Percentiles rank a stretch among this genome's conserved stretches.
Conservation (phyloP, 2,888 invertebrate genomes). For the Eupelmus urozonus region DNA sequence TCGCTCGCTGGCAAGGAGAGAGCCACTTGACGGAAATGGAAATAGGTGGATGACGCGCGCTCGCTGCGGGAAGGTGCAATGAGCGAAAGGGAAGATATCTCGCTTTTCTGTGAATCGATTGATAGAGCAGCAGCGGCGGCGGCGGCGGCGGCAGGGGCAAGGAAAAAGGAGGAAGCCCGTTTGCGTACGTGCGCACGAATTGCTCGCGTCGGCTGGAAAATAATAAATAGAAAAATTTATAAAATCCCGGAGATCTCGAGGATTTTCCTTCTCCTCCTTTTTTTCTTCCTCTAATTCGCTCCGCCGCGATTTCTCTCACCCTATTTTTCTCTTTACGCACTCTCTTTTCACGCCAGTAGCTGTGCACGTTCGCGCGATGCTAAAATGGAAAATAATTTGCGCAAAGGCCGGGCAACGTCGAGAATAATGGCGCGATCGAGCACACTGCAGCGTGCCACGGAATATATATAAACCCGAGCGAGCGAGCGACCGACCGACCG, state of each 20-base stretch:
- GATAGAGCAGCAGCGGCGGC: too few relatives aligned
- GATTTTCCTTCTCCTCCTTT: slow-evolving; percentile 9
- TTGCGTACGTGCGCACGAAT: neutral
- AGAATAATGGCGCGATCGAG: slow-evolving; percentile 21
- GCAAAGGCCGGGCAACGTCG: slow-evolving; percentile 27
- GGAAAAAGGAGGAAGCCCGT: neutral
- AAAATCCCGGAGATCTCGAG: neutral
- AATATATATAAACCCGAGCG: neutral
- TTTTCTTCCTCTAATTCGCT: neutral
- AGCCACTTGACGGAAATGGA: slow-evolving; percentile 21
- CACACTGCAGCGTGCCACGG: neutral
- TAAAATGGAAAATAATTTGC: slow-evolving; percentile 50
- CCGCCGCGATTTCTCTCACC: neutral
- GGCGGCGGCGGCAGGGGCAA: neutral
- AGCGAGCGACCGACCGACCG: neutral
- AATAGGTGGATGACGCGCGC: slow-evolving; percentile 38
- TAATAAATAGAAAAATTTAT: slow-evolving; percentile 36
- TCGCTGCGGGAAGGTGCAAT: slow-evolving; percentile 20
- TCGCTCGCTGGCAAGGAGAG: too few relatives aligned
- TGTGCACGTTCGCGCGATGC: neutral
- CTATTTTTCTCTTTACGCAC: neutral
- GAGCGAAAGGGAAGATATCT: neutral
- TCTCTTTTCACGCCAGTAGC: neutral
- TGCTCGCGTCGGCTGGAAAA: slow-evolving; percentile 27
- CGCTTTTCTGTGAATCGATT: too few relatives aligned